These are phyloP conservation scores for Drosophila prostipennis DNA, from an alignment of 2,888 invertebrate genomes.

Conservation along the genomic window DNA sequence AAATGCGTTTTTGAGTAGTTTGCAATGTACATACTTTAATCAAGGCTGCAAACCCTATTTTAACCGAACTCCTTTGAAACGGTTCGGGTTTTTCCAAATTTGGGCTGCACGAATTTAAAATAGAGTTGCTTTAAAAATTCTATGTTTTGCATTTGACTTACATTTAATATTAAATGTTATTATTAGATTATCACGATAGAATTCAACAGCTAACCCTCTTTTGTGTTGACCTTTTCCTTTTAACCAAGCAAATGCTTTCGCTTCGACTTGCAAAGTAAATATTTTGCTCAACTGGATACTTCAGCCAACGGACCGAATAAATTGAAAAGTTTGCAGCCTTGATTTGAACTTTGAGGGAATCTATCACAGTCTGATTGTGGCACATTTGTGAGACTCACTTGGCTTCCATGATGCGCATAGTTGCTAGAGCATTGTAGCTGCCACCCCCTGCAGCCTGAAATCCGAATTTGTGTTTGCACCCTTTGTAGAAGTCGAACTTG, in stretches of 20 bases:
- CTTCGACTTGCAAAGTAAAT: slow-evolving; percentile 1
- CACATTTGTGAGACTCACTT: slow-evolving; percentile 41
- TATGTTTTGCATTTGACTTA: no score
- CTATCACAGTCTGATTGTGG: slow-evolving; percentile 30
- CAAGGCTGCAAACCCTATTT: slow-evolving; percentile 23
- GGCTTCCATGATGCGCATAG: slow-evolving; percentile 68
- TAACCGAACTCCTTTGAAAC: neutral
- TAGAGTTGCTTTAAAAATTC: no score
- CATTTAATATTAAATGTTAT: no score
- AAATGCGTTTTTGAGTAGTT: slow-evolving; percentile 2
- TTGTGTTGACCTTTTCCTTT: neutral
- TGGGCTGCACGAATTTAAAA: neutral
- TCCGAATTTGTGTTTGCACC: slow-evolving; percentile 30
- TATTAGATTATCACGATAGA: neutral
- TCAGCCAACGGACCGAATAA: slow-evolving; percentile 7
- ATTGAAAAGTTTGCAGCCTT: slow-evolving; percentile 33
- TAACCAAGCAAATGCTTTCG: neutral
- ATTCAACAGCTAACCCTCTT: neutral
- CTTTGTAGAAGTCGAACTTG: slow-evolving; percentile 33
- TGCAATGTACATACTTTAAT: slow-evolving; percentile 10
- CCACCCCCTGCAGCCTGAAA: slow-evolving; percentile 10
- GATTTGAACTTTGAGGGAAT: slow-evolving; percentile 22
- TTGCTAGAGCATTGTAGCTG: slow-evolving; percentile 10
- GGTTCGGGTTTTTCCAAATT: slow-evolving; percentile 12
- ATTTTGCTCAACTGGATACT: neutral